A percentile compares a stretch with the other conserved stretches of the same genome.
Conservation (phyloP, 2,888 invertebrate genomes). For the Phaonia tiefii region DNA sequence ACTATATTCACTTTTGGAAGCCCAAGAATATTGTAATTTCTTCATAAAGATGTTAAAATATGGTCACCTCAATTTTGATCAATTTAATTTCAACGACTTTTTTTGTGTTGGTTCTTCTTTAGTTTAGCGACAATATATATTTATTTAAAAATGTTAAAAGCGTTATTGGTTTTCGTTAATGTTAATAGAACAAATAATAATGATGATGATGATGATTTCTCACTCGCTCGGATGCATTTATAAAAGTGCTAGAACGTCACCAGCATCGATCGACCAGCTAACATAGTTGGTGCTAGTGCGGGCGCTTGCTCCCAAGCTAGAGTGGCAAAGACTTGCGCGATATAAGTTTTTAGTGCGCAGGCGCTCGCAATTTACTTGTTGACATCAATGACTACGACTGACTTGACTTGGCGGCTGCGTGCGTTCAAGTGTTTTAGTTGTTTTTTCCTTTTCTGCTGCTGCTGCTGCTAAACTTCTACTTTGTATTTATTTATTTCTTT, state of each 20-base stretch:
- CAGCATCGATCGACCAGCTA: too few species aligned
- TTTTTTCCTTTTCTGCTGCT: background rate
- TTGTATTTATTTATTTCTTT: conserved; percentile 14
- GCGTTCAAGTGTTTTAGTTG: background rate
- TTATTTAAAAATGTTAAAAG: conserved; percentile 35
- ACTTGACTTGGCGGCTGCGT: background rate
- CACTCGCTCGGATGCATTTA: too few species aligned
- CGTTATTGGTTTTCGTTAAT: conserved; percentile 6
- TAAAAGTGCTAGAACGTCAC: too few species aligned
- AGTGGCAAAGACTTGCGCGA: conserved; percentile 12
- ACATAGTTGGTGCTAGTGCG: background rate
- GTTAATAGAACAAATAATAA: background rate
- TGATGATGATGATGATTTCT: background rate
- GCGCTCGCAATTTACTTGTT: conserved; percentile 50
- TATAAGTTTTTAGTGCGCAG: conserved; percentile 62
- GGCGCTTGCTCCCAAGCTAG: background rate
- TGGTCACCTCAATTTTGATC: background rate
- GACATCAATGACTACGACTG: background rate
- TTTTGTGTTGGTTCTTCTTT: too few species aligned
- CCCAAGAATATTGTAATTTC: too few species aligned
- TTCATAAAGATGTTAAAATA: too few species aligned
- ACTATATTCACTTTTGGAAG: too few species aligned
- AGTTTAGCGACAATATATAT: conserved; percentile 55
- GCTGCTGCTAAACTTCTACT: background rate
- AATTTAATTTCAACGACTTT: background rate